Conservation (phyloP, 1,140 invertebrate genomes). For the Tetragnatha versicolor region DNA sequence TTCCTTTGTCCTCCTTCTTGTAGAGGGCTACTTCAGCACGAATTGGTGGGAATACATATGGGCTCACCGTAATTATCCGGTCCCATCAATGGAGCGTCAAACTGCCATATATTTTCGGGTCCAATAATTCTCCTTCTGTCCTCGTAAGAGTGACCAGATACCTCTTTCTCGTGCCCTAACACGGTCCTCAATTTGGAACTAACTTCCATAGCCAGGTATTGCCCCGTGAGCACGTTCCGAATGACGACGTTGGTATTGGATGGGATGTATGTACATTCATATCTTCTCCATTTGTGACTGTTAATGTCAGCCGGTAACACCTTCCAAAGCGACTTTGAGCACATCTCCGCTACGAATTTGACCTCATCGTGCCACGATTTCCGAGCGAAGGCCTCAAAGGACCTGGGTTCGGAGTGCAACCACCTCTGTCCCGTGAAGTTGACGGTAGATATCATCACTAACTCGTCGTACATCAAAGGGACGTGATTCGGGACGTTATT, state of each 20-base stretch:
- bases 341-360: constrained; percentile 6
- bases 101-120: constrained; percentile 14
- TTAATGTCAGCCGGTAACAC: neutral
- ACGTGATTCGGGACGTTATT: constrained; percentile 1
- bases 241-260: constrained; percentile 3
- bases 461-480: constrained; percentile 19
- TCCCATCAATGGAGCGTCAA: constrained; percentile 1
- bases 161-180: constrained; percentile 21
- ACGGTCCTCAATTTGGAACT: neutral
- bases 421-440: constrained; percentile 1
- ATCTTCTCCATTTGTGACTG: neutral
- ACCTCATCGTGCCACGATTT: constrained; percentile 14
- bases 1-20: too few relatives aligned
- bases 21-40: too few relatives aligned
- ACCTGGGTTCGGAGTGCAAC: neutral
- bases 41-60: neutral
- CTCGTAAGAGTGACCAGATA: constrained; percentile 13
- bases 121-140: neutral
- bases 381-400: neutral
- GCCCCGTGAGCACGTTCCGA: neutral
- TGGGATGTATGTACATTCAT: neutral
- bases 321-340: neutral
- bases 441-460: neutral
- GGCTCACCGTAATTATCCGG: constrained; percentile 2
- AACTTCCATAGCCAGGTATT: constrained; percentile 5